phyloP scores from a whole-genome alignment of 2,888 invertebrate genomes.

The Omphaloscelis lunosa region DNA sequence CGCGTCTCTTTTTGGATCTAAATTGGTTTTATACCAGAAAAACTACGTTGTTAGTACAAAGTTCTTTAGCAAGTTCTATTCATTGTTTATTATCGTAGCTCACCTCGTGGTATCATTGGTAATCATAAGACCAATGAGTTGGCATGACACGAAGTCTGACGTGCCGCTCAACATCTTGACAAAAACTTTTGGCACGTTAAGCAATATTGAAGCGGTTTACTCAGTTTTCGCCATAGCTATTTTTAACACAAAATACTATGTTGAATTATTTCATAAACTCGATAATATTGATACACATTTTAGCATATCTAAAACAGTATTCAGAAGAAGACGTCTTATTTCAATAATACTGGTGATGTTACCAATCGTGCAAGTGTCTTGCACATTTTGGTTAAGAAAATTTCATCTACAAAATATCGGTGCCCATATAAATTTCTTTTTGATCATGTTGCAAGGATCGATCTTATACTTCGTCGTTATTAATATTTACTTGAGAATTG shows the following conservation, averaged over 20 bases:
- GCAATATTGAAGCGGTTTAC: slow-evolving; percentile 72
- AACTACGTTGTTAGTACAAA: slow-evolving; percentile 61
- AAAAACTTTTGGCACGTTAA: slow-evolving; percentile 70
- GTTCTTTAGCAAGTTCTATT: slow-evolving; percentile 69
- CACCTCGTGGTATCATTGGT: slow-evolving; percentile 53
- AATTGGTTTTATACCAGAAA: slow-evolving; percentile 70
- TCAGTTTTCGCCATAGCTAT: slow-evolving; percentile 70
- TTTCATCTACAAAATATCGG: slow-evolving; percentile 72
- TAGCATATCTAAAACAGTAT: slow-evolving; percentile 62
- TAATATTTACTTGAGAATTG: slow-evolving; percentile 72
- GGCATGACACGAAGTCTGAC: slow-evolving; percentile 73
- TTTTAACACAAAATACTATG: slow-evolving; percentile 69
- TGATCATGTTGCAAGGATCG: slow-evolving; percentile 76
- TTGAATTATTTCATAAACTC: slow-evolving; percentile 73
- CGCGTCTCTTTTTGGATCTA: slow-evolving; percentile 74
- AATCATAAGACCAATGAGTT: slow-evolving; percentile 70
- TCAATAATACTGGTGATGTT: slow-evolving; percentile 66
- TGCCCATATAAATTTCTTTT: slow-evolving; percentile 69
- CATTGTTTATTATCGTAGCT: slow-evolving; percentile 65
- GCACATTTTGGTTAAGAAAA: slow-evolving; percentile 65
- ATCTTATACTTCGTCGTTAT: slow-evolving; percentile 71
- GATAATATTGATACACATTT: slow-evolving; percentile 75
- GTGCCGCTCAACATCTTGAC: slow-evolving; percentile 77
- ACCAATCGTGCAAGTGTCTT: slow-evolving; percentile 62
- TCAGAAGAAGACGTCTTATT: slow-evolving; percentile 66